phyloP scores from a whole-genome alignment of 1,140 invertebrate genomes.

The Steinernema khuongi region DNA sequence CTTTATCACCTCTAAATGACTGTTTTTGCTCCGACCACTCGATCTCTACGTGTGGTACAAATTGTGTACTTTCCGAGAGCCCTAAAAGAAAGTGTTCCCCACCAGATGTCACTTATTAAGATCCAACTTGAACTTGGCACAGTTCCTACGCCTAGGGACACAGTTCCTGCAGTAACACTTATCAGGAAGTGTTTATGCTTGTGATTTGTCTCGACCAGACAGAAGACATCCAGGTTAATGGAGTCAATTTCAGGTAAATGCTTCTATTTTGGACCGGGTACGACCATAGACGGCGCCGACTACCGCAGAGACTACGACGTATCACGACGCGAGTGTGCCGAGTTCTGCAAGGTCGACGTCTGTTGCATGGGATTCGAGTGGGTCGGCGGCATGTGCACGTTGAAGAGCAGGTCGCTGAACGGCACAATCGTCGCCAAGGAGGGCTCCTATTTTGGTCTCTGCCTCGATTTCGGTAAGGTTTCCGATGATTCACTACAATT shows the following conservation, averaged over 20 bases:
- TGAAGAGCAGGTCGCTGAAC: slow-evolving; percentile 13
- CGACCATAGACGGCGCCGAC: slow-evolving; percentile 7
- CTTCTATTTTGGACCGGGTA: slow-evolving; percentile 10
- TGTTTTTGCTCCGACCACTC: too few relatives aligned
- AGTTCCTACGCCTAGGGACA: too few relatives aligned
- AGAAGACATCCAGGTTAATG: background rate
- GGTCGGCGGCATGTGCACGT: slow-evolving; percentile 7
- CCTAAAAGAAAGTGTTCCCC: too few relatives aligned
- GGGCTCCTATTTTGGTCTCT: slow-evolving; percentile 16
- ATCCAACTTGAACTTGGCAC: too few relatives aligned
- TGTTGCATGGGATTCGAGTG: slow-evolving; percentile 12
- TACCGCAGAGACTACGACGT: slow-evolving; percentile 15
- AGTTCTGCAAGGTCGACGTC: background rate
- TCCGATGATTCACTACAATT: background rate
- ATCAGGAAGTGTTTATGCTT: too few relatives aligned
- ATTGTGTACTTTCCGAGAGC: too few relatives aligned
- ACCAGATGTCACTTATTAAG: too few relatives aligned
- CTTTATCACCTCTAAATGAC: too few relatives aligned
- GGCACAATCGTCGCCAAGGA: background rate
- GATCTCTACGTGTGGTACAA: too few relatives aligned
- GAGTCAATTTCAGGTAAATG: slow-evolving; percentile 8
- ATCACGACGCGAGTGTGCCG: background rate
- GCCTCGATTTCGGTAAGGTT: slow-evolving; percentile 23
- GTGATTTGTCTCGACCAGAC: too few relatives aligned
- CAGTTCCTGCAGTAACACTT: too few relatives aligned